Conservation (phyloP, 1,140 invertebrate species). For the Lanistes nyassanus region DNA sequence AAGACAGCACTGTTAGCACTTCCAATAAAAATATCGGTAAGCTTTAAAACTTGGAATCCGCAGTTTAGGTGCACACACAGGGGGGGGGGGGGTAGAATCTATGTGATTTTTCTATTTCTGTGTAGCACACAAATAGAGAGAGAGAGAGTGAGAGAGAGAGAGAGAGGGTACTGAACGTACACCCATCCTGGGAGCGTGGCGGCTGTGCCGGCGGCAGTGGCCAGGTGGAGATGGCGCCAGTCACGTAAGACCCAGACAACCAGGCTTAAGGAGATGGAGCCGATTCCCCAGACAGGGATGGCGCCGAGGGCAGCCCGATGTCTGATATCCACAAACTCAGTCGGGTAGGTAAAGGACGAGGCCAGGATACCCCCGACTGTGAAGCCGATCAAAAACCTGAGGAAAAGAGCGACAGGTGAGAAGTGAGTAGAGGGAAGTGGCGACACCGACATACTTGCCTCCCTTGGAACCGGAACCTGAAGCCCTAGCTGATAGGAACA, state of each 20-base stretch:
- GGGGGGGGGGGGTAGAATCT: too few species aligned
- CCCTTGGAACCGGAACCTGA: background rate
- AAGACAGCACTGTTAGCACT: too few species aligned
- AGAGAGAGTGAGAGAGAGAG: constrained; percentile 4
- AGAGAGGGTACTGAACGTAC: background rate
- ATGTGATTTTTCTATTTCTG: too few species aligned
- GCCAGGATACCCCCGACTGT: constrained; percentile 26
- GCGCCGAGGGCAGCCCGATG: constrained; percentile 18
- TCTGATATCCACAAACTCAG: constrained; percentile 34
- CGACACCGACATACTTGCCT: background rate
- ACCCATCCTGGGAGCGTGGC: constrained; percentile 1
- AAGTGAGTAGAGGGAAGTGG: background rate
- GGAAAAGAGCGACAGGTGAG: background rate
- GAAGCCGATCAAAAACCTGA: constrained; percentile 32
- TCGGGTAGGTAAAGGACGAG: constrained; percentile 21
- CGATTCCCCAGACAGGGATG: constrained; percentile 3
- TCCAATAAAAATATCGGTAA: too few species aligned
- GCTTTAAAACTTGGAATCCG: too few species aligned
- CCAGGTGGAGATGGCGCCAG: constrained; percentile 11
- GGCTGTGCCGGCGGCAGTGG: background rate
- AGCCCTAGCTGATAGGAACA: background rate
- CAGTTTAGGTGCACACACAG: too few species aligned
- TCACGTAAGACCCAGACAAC: background rate
- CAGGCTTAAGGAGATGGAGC: background rate
- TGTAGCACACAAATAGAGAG: too few species aligned